These are phyloP conservation scores for Hermaeophaga mercurialis DNA, from an alignment of 2,888 invertebrate species.

Conservation along the genomic window DNA sequence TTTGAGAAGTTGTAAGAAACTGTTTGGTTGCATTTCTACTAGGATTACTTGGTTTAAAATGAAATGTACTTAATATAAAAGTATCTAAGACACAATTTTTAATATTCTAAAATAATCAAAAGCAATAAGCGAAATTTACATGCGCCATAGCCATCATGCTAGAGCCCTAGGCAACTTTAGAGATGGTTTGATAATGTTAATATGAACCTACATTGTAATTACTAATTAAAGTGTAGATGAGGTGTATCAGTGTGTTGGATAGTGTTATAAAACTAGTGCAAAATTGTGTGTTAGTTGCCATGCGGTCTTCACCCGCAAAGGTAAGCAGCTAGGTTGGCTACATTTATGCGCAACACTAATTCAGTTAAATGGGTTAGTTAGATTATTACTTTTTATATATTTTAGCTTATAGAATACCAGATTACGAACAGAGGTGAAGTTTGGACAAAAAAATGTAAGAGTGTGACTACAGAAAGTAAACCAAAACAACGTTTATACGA, in stretches of 20 bases:
- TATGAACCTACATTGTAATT: constrained; percentile 50
- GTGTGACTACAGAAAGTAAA: constrained; percentile 28
- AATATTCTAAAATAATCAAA: constrained; percentile 19
- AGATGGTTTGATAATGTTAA: constrained; percentile 62
- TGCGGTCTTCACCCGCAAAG: constrained; percentile 53
- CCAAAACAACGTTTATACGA: constrained; percentile 29
- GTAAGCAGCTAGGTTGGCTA: constrained; percentile 43
- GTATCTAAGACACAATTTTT: constrained; percentile 15
- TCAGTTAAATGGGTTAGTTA: constrained; percentile 18
- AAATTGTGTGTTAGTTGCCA: constrained; percentile 50
- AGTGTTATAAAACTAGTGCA: constrained; percentile 43
- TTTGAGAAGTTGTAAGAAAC: too few species aligned
- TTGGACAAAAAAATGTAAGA: constrained; percentile 18
- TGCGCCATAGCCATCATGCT: constrained; percentile 47
- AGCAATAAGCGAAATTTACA: constrained; percentile 37
- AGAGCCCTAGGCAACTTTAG: constrained; percentile 62
- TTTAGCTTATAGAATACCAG: constrained; percentile 14
- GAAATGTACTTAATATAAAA: too few species aligned
- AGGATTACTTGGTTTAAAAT: too few species aligned
- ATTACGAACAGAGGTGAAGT: constrained; percentile 13
- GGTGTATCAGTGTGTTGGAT: constrained; percentile 46
- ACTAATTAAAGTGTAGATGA: constrained; percentile 36
- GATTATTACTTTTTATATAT: constrained; percentile 23
- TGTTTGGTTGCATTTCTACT: too few species aligned
- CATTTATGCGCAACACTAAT: constrained; percentile 38